Conservation (phyloP, 2,113 vertebrate species). For the Pimephales promelas region DNA sequence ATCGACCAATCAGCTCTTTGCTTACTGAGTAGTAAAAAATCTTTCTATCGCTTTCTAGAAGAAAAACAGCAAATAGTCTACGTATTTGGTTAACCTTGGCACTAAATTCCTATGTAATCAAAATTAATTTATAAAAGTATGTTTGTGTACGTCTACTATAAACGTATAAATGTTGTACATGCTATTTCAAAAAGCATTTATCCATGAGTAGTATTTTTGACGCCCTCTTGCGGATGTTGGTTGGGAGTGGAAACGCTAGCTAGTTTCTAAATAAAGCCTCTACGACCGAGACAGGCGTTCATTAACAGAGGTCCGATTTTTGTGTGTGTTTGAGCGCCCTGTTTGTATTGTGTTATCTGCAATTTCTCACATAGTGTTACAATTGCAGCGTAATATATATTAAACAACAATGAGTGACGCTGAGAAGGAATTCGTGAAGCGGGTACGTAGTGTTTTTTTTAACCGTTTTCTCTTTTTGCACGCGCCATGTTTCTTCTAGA, state of each 20-base stretch:
- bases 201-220: neutral
- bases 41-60: neutral
- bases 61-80: neutral
- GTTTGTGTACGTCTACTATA: neutral
- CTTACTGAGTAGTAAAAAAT: constrained; percentile 18
- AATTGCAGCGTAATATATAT: neutral
- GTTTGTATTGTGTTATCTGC: neutral
- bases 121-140: neutral
- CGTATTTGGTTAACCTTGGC: neutral
- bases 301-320: neutral
- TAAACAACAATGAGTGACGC: constrained; percentile 71
- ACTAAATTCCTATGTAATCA: too few relatives aligned
- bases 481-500: constrained; percentile 12
- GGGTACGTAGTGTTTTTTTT: constrained; percentile 69
- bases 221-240: neutral
- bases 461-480: neutral
- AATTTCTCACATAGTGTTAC: neutral
- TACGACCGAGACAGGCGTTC: neutral
- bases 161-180: neutral
- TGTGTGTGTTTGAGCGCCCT: neutral
- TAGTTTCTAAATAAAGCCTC: constrained; percentile 11
- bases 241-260: constrained; percentile 10
- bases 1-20: constrained; percentile 13
- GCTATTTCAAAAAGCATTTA: neutral
- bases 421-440: constrained; percentile 66